Percentiles rank a stretch among this genome's conserved stretches.
Conservation (phyloP, 1,140 invertebrate species). For the Hypothenemus hampei region DNA sequence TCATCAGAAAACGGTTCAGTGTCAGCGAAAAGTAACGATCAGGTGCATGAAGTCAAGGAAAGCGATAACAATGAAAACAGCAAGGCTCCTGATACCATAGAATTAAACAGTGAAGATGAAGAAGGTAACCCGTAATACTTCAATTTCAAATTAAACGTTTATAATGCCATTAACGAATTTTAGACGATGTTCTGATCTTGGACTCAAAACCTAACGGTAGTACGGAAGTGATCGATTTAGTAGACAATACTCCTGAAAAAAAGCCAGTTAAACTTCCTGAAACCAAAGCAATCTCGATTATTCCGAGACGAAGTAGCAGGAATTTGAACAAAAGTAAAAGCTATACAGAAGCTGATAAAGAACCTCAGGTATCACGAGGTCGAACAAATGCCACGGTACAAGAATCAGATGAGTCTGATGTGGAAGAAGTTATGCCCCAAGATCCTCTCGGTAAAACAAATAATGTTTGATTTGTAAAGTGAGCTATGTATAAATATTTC, state of each 20-base stretch:
- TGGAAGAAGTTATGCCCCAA: slow-evolving; percentile 60
- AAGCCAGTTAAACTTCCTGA: slow-evolving; percentile 18
- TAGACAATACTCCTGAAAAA: slow-evolving; percentile 33
- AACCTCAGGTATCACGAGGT: slow-evolving; percentile 40
- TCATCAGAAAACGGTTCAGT: slow-evolving; percentile 16
- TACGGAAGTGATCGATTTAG: slow-evolving; percentile 37
- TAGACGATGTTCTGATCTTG: slow-evolving; percentile 51
- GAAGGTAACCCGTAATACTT: slow-evolving; percentile 31
- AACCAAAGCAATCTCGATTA: slow-evolving; percentile 7
- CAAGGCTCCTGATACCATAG: slow-evolving; percentile 33
- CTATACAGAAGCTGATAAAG: slow-evolving; percentile 53
- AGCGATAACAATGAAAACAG: slow-evolving; percentile 43
- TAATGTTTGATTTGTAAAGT: background rate
- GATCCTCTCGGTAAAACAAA: slow-evolving; percentile 52
- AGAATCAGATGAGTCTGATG: slow-evolving; percentile 55
- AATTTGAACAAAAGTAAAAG: slow-evolving; percentile 56
- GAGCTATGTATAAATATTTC: background rate
- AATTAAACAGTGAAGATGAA: slow-evolving; percentile 44
- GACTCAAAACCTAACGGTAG: slow-evolving; percentile 39
- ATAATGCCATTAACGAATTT: background rate
- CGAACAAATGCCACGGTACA: background rate
- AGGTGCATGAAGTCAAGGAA: slow-evolving; percentile 37
- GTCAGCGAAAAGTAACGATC: slow-evolving; percentile 17
- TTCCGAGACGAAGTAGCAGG: slow-evolving; percentile 53
- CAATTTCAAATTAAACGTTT: background rate